phyloP scores from a whole-genome alignment of 2,797 vertebrate species.

The Aeoliscus strigatus region DNA sequence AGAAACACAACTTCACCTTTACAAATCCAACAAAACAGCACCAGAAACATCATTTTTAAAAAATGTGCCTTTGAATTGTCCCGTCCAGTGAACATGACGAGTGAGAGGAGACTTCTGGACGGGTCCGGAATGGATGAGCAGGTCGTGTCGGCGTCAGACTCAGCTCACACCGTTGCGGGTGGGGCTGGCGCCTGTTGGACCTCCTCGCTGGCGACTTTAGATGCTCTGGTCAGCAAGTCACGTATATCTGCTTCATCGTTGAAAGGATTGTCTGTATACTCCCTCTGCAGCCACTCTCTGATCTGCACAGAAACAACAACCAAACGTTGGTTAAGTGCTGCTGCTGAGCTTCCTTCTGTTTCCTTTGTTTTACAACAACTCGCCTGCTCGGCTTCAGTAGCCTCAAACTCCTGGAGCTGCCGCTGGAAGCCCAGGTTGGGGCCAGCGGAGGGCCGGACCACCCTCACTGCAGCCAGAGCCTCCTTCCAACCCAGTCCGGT shows the following conservation, averaged over 20 bases:
- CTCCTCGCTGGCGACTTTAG: slow-evolving; percentile 26
- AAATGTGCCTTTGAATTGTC: slow-evolving; percentile 24
- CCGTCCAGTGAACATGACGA: slow-evolving; percentile 7
- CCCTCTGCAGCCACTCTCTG: slow-evolving; percentile 83
- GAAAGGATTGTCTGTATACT: slow-evolving; percentile 86
- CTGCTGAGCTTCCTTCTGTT: too few species aligned
- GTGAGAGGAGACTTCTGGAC: slow-evolving; percentile 13
- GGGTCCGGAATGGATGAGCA: slow-evolving; percentile 2
- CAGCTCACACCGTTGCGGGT: slow-evolving; percentile 29
- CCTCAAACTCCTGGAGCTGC: slow-evolving; percentile 91
- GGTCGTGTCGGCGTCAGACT: slow-evolving; percentile 3
- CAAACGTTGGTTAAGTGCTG: too few species aligned
- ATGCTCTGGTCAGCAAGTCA: slow-evolving; percentile 73
- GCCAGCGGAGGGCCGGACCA: slow-evolving; percentile 85
- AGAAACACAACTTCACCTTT: slow-evolving; percentile 19
- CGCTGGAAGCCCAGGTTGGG: slow-evolving; percentile 92
- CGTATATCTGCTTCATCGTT: slow-evolving; percentile 83
- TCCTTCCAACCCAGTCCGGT: slow-evolving; percentile 93
- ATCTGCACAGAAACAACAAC: slow-evolving; percentile 66
- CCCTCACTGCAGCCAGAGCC: slow-evolving; percentile 80
- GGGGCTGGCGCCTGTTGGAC: slow-evolving; percentile 5
- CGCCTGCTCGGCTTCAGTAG: slow-evolving; percentile 80
- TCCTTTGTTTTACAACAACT: slow-evolving; percentile 11
- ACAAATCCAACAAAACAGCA: slow-evolving; percentile 27
- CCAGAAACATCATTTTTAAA: slow-evolving; percentile 23